phyloP scores from a whole-genome alignment of 2,888 invertebrate genomes.

The Dyspetes luteomarginatus region DNA sequence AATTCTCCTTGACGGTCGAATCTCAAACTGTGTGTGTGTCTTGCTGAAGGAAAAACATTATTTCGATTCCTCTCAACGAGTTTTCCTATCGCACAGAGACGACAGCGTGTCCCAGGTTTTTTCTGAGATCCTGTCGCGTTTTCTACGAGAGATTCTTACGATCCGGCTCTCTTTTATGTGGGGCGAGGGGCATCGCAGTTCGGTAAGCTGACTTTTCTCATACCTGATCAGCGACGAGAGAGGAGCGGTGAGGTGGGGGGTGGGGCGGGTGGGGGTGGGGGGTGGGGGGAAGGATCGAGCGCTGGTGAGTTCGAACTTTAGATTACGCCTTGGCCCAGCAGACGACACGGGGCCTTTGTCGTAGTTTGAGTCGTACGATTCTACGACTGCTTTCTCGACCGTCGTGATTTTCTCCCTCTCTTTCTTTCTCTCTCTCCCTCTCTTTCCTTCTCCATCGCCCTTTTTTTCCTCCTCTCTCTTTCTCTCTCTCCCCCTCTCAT shows the following conservation, averaged over 20 bases:
- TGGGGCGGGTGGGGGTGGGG: no score
- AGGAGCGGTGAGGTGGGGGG: no score
- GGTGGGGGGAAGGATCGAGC: no score
- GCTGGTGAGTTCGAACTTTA: conserved; percentile 75
- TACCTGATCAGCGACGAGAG: conserved; percentile 66
- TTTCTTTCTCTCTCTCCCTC: conserved; percentile 34
- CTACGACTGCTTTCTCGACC: conserved; percentile 31
- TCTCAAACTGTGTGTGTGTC: conserved; percentile 2
- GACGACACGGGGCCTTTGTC: conserved; percentile 71
- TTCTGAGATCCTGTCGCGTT: conserved; percentile 35
- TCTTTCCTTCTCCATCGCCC: no score
- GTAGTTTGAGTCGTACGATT: conserved; percentile 40
- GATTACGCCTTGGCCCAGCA: conserved; percentile 74
- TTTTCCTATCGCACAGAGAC: conserved; percentile 13
- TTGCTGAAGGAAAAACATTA: conserved; percentile 58
- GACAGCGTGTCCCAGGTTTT: conserved; percentile 17
- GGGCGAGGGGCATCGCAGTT: conserved; percentile 1
- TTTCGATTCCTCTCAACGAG: conserved; percentile 62
- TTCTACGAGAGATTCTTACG: conserved; percentile 45
- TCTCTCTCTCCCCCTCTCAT: no score
- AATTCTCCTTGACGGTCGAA: conserved; percentile 32
- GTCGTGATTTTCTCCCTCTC: no score
- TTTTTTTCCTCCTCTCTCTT: no score
- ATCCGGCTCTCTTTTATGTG: not conserved
- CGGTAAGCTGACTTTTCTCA: conserved; percentile 58